These are phyloP conservation scores for Sarcophaga rosellei DNA, from an alignment of 2,888 invertebrate genomes.

Conservation along the genomic window DNA sequence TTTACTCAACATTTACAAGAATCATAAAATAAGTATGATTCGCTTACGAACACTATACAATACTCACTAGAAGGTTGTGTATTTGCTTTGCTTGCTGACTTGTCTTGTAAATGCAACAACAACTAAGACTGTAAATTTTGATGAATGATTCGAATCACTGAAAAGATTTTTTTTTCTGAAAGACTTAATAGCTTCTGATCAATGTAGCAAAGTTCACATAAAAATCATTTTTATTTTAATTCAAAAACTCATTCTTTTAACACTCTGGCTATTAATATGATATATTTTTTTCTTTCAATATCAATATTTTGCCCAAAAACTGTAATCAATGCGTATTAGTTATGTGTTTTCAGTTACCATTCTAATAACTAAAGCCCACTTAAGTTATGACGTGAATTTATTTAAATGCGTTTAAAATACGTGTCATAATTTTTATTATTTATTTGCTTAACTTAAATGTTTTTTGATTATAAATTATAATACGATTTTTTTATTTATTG, in stretches of 20 bases:
- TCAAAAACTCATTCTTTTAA: background rate
- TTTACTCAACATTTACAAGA: too few species aligned
- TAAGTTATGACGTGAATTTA: constrained; percentile 23
- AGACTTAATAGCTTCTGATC: too few species aligned
- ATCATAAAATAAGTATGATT: too few species aligned
- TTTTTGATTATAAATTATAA: constrained; percentile 38
- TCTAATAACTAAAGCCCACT: constrained; percentile 39
- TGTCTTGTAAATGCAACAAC: too few species aligned
- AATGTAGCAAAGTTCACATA: too few species aligned
- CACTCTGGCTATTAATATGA: background rate
- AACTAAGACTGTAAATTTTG: too few species aligned
- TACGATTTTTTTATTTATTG: background rate
- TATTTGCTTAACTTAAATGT: constrained; percentile 39
- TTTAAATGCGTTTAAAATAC: constrained; percentile 50
- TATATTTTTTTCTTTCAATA: constrained; percentile 12
- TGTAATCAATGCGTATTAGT: constrained; percentile 3
- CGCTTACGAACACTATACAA: too few species aligned
- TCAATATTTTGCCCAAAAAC: constrained; percentile 30
- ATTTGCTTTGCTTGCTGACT: too few species aligned
- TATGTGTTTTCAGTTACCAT: background rate
- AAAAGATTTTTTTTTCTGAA: too few species aligned
- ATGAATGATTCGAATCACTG: too few species aligned
- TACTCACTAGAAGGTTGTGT: too few species aligned
- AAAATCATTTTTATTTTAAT: too few species aligned
- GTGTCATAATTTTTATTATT: constrained; percentile 61